Percentiles rank a stretch among this genome's conserved stretches.
These are phyloP conservation scores for Alca torda DNA, from an alignment of 2,797 vertebrate species.

Conservation along the genomic window DNA sequence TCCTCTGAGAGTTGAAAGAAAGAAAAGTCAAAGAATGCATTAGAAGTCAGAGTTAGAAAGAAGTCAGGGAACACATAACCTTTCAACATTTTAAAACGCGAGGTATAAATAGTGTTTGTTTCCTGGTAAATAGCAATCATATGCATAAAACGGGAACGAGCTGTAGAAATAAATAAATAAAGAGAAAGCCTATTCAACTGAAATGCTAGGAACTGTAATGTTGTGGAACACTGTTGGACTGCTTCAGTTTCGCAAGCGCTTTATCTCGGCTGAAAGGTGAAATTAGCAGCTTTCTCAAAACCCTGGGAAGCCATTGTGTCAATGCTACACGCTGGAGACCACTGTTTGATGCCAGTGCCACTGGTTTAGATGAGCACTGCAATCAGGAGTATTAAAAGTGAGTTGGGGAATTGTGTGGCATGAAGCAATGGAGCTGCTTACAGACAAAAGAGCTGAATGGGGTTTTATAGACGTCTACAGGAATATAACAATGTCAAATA, in stretches of 20 bases:
- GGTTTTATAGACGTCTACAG: background rate
- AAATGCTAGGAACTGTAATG: constrained; percentile 61
- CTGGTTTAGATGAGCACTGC: constrained; percentile 67
- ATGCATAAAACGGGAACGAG: constrained; percentile 41
- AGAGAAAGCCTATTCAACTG: constrained; percentile 31
- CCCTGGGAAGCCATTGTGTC: constrained; percentile 72
- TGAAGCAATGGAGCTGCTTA: constrained; percentile 32
- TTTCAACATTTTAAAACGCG: background rate
- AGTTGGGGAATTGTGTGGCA: constrained; percentile 45
- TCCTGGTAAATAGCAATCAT: constrained; percentile 65
- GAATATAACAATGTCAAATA: constrained; percentile 17
- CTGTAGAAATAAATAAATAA: constrained; percentile 58
- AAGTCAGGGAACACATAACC: background rate
- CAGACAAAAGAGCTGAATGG: constrained; percentile 48
- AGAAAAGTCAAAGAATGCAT: constrained; percentile 27
- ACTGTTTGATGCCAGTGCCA: constrained; percentile 65
- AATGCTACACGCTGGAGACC: constrained; percentile 61
- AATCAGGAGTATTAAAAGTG: constrained; percentile 65
- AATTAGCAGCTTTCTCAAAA: constrained; percentile 74
- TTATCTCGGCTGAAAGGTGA: constrained; percentile 71
- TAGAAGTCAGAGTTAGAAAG: constrained; percentile 27
- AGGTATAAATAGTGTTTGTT: constrained; percentile 55
- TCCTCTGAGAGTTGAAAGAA: constrained; percentile 32
- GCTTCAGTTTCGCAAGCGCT: constrained; percentile 53
- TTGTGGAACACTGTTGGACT: constrained; percentile 62